These are phyloP conservation scores for Automeris io DNA, from an alignment of 2,888 invertebrate species.

Conservation along the genomic window DNA sequence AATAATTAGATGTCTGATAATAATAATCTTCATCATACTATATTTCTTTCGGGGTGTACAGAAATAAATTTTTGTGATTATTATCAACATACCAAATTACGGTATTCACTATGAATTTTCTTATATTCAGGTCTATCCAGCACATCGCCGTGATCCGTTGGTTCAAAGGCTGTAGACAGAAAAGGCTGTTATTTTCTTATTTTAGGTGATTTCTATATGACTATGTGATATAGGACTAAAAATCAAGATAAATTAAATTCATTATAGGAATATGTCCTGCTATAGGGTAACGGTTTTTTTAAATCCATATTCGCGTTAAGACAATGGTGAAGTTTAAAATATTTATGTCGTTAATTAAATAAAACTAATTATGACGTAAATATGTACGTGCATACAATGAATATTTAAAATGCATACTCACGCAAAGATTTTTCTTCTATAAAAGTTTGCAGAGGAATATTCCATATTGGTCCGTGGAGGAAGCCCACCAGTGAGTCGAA, in stretches of 20 bases:
- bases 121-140: constrained; percentile 86
- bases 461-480: constrained; percentile 95
- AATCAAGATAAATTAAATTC: too few relatives aligned
- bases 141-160: constrained; percentile 78
- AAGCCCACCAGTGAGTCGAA: constrained; percentile 95
- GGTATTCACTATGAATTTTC: constrained; percentile 89
- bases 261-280: too few relatives aligned
- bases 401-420: constrained; percentile 57
- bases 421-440: constrained; percentile 95
- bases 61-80: background rate
- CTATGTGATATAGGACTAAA: too few relatives aligned
- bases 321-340: too few relatives aligned
- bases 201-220: too few relatives aligned
- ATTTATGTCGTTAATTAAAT: too few relatives aligned
- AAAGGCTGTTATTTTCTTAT: too few relatives aligned
- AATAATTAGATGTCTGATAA: background rate
- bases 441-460: constrained; percentile 92
- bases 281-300: too few relatives aligned
- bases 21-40: too few relatives aligned
- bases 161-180: constrained; percentile 86
- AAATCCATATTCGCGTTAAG: too few relatives aligned
- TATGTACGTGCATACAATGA: background rate
- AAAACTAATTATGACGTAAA: constrained; percentile 1
- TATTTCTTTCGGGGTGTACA: too few relatives aligned
- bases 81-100: constrained; percentile 81